phyloP scores from a whole-genome alignment of 35 echinoderm and acorn worm species.

The Patiria miniata region DNA sequence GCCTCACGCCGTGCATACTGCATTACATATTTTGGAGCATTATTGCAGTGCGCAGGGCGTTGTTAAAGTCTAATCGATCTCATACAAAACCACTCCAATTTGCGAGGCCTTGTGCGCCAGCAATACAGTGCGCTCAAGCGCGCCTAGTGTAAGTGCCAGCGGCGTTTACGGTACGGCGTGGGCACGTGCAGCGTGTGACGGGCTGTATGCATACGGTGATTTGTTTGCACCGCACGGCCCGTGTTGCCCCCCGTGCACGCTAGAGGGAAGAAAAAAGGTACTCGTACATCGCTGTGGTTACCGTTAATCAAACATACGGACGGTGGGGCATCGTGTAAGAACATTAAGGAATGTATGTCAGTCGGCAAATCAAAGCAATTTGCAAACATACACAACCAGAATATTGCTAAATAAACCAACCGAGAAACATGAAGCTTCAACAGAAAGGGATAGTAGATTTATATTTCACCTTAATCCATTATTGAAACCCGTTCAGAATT shows the following conservation, averaged over 20 bases:
- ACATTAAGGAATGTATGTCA: no score
- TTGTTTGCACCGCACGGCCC: conserved; percentile 11
- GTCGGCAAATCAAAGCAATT: no score
- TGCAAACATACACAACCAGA: no score
- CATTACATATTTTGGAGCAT: conserved; percentile 29
- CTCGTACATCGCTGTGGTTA: neutral
- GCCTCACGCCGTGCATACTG: neutral
- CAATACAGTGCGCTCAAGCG: neutral
- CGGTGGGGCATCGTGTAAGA: neutral
- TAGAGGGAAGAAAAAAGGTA: neutral
- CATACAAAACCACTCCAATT: conserved; percentile 29
- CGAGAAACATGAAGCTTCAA: no score
- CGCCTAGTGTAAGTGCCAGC: neutral
- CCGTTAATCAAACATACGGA: neutral
- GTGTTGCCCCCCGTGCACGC: conserved; percentile 1
- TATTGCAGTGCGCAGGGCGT: conserved; percentile 26
- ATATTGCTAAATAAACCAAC: no score
- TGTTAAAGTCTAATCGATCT: conserved; percentile 25
- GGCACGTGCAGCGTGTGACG: neutral
- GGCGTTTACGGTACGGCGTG: neutral
- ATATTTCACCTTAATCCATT: no score
- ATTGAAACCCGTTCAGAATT: no score
- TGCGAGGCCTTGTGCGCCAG: conserved; percentile 1
- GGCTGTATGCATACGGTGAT: conserved; percentile 27
- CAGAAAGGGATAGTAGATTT: no score